Base-by-base conservation (phyloP, 2,888 invertebrate genomes). In the Syritta pipiens region DNA sequence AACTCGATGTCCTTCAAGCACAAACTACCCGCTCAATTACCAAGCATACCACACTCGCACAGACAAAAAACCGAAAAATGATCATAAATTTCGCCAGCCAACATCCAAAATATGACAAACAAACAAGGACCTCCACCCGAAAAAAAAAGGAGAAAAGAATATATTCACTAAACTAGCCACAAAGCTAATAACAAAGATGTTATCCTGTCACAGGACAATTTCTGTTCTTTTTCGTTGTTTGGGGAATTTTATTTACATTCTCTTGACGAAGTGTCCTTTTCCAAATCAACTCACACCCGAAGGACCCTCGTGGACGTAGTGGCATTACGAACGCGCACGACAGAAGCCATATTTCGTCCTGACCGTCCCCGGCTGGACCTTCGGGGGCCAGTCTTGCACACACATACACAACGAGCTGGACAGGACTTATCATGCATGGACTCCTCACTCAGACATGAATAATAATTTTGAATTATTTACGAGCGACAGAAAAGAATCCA, bases 171-270 rank as follows among this genome's bases (percentile, higher is more conserved):
- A 79, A 74, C 79, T 74, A 74, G 62, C 79, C 79, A 68, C 79
- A 79, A 74, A 79, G 79, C 79, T 79, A 79, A 79, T 79, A 79
- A 79, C 79, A 74, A 79, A 79, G 79, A 74, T 79, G 79, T 79
- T 79, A 79, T 79, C 74, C 79, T 68, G 72, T 74, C 77, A 77
- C 19, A 77, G 72, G 68, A 51, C 74, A 60, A 22, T 49, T 57
- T 55, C 51, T 24, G 12, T 12, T 10, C 24, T 10, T 22, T 12
- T 14, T 32, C 19, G n/a, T 19, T 35, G 28, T 37, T 65, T 37
- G 26, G 51, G 28, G 49, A 59, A 46, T 57, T 72, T 65, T 77
- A 65, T 77, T 71, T 74, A 74, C 72, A 74, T 59, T 62, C 67
- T 67, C 49, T 62, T 79, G 79, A 79, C 79, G 74, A 79, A 77